Evolutionary conservation across 2,113 vertebrate species (phyloP), one percentile per base, ranked within the genome.

Genomic region (Cheirogaleus medius): DNA sequence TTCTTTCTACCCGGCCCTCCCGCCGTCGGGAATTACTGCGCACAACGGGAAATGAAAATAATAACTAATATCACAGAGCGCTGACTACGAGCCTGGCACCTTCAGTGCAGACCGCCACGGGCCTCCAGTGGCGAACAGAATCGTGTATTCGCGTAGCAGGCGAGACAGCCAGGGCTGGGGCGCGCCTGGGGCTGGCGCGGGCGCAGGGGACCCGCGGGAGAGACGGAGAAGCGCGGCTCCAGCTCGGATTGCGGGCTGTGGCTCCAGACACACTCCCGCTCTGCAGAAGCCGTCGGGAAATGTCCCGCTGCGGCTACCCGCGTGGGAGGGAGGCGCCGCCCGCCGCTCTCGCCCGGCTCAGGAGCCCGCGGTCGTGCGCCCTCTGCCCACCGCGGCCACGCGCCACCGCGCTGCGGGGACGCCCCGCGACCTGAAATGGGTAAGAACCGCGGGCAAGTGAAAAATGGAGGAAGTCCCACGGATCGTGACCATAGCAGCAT

Each of bases 391-490:
- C 11, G 0, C 10, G 8, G 37, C 3, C 37, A 11, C 0, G 8
- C 6, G 23, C 58, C 58, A 60, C 58, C 3, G 21, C 0, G 21
- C 23, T 60, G 8, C 25, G 9, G 25, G 58, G 9, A 58, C 20
- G 56, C 21, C 56, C 56, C 21, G 8, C 18, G 76, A 66, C 32
- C 56, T 14, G 25, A 87, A 56, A 37, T 44, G 37, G 68, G 27
- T 4, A 32, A 2, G 4, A 20, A 5, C 17, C 5, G 10, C 12
- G 1, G 29, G 11, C 7, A 3, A 6, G 15, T 18, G 42, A 25
- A n/a, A n/a, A n/a, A 3, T 2, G 7, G 47, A 56, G 49, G 12
- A 44, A 44, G 23, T 34, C 32, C 29, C n/a, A 9, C 44, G 6
- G 44, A 47, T 52, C 10, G 13, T 27, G 9, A 32, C 25, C 69